Evolutionary conservation across 2,888 invertebrate genomes (phyloP), one percentile per base, ranked within the genome.

Genomic region (Achlya flavicornis): DNA sequence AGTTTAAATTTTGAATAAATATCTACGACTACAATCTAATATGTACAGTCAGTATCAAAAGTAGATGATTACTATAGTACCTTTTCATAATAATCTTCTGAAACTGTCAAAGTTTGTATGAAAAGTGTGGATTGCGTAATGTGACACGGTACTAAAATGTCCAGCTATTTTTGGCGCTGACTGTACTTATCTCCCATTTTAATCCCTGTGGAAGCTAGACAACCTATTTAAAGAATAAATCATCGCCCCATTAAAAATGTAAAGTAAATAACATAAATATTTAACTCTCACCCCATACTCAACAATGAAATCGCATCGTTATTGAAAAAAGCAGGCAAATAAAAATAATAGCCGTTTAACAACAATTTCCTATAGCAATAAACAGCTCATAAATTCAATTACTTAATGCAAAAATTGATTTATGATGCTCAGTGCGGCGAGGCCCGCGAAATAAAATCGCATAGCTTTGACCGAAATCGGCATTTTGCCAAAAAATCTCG

Each of bases 361-460:
- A 88, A 85, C 89, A 86, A 90, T 91, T 87, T 89, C 84, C 86
- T 80, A 78, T 82, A 82, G 87, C 88, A 89, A 92, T 92, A 91
- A 93, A 91, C 91, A 90, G 88, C 78, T 83, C 87, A 86, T 91
- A 90, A 89, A 92, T 92, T 89, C 88, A 92, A 92, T 92, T 90
- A 91, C 87, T 90, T 90, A 90, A 92, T 91, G 89, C 89, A 89
- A 87, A 90, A 90, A 87, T 86, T 91, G 92, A 92, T 93, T 92
- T 92, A 92, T 78, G 70, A 71, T 76, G 67, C 72, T 73, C 70
- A 72, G 76, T 78, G 86, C 76, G 81, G 81, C 76, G 77, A 79
- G 79, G 73, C 70, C 79, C 86, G 80, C 75, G 81, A 83, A 89
- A 90, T 89, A 87, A 90, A 90, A 90, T 86, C 85, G 77, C 79